Percentiles rank a stretch among this genome's conserved stretches.
phyloP scores from a whole-genome alignment of 2,797 vertebrate genomes.

The Sebastiscus tertius region DNA sequence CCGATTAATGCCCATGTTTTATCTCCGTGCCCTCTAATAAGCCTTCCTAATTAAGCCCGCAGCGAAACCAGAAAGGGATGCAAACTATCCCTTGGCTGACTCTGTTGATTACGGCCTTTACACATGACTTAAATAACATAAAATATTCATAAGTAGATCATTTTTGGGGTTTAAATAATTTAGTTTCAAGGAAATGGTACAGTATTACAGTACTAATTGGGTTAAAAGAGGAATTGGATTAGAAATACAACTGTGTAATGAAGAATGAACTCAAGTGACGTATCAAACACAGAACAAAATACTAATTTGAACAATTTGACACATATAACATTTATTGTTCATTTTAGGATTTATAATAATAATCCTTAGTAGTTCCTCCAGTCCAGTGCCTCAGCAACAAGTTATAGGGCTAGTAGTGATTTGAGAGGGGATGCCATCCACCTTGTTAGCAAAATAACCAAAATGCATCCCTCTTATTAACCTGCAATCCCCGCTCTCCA shows the following conservation, averaged over 20 bases:
- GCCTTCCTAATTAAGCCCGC: slow-evolving; percentile 48
- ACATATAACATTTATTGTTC: not conserved
- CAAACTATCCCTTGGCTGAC: not conserved
- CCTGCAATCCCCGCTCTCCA: too few species aligned
- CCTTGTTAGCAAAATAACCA: too few species aligned
- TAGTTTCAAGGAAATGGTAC: not conserved
- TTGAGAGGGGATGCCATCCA: not conserved
- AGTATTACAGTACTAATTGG: slow-evolving; percentile 6
- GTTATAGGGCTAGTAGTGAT: not conserved
- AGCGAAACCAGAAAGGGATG: slow-evolving; percentile 18
- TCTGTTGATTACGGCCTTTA: slow-evolving; percentile 34
- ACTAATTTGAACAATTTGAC: not conserved
- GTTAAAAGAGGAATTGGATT: not conserved
- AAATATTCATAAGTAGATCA: slow-evolving; percentile 29
- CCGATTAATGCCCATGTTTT: slow-evolving; percentile 51
- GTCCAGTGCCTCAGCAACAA: not conserved
- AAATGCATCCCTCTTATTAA: too few species aligned
- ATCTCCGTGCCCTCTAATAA: slow-evolving; percentile 52
- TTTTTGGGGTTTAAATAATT: slow-evolving; percentile 16
- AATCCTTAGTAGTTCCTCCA: not conserved
- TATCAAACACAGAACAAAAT: not conserved
- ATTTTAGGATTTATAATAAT: not conserved
- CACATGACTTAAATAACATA: slow-evolving; percentile 8
- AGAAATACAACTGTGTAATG: not conserved
- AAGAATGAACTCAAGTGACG: not conserved